Base-by-base conservation (phyloP, 1,140 invertebrate genomes). In the Cydia strobilella region DNA sequence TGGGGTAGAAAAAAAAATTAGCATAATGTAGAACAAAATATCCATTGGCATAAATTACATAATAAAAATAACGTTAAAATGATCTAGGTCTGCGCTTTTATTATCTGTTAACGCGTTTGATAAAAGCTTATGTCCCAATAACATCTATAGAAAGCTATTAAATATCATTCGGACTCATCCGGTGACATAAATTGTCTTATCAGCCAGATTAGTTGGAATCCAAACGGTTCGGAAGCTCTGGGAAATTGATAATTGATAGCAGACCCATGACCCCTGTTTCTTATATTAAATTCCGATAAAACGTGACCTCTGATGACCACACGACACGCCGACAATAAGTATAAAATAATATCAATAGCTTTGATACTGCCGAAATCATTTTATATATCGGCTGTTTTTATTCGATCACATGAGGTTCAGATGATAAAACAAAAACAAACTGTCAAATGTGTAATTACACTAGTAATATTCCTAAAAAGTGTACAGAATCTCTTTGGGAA, bases 61-160 rank as follows among this genome's bases (percentile, higher is more conserved):
- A n/a, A 20, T 18, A 18, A 54, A 54, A 54, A 54, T 0, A 18
- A 54, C 3, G 13, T 7, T n/a, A 51, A 51, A 51, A 18, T 18
- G 2, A n/a, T 48, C 45, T 48, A 48, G 6, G 15, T 15, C 7
- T 5, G 48, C 13, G 51, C 7, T 20, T 54, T 54, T 35, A 12
- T 42, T 69, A 69, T 69, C 27, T 66, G n/a, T 1, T n/a, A 23
- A 5, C 27, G 18, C 15, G 15, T 39, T 35, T 12, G n/a, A 69
- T 42, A 69, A 69, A 42, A 25, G 27, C 25, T 63, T 35, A 69
- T 39, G 35, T 69, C 65, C 15, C 65, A 39, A 69, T 69, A 69
- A 69, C 65, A 35, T 35, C 15, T 18, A 6, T 31, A 39, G 18
- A 42, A 35, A 35, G 18, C 27, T 39, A 66, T 66, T 18, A 63